Evolutionary conservation across 2,113 vertebrate species (phyloP), one percentile per base, ranked within the genome.

Genomic region (Oenanthe oenanthe): DNA sequence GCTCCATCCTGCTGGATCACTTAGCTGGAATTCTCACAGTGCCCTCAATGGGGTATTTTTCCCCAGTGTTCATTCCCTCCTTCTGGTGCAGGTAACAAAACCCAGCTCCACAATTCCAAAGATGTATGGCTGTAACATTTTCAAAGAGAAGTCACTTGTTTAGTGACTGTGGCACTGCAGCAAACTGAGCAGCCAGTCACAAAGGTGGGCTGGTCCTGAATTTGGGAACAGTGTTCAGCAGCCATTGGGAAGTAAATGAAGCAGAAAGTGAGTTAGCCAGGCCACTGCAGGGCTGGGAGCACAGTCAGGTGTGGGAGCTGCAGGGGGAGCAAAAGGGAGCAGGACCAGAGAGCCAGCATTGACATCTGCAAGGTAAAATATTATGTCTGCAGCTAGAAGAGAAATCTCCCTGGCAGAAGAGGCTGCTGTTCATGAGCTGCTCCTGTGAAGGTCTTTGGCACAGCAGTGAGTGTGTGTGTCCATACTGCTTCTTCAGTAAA

Each of bases 191-290:
- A 89, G 91, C 28, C 89, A 80, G 65, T 15, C 87, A 83, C 70
- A 34, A 61, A 87, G 74, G 21, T 54, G 85, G 77, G 89, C 67
- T 65, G 88, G 61, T 71, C 85, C 72, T 31, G 61, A 75, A 78
- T 85, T 93, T 89, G 53, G 73, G 75, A 72, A 47, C 3, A 1
- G 34, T 5, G 38, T 58, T 65, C 53, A 63, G 88, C 21, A 8
- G 74, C 12, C 77, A 89, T 58, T 73, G 88, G 89, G 77, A 73
- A 92, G 88, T 21, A 81, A 96, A 95, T 89, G 92, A 95, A 88
- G 94, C 95, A 96, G 92, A 95, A 96, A 86, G 82, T 21, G 76
- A 95, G 45, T 68, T 22, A 70, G 79, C 31, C 74, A 88, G 73
- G 87, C 56, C 72, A 53, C 66, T 85, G 83, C 53, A 0, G 88